phyloP scores from a whole-genome alignment of 2,797 vertebrate species.

The Chaetophractus vellerosus region DNA sequence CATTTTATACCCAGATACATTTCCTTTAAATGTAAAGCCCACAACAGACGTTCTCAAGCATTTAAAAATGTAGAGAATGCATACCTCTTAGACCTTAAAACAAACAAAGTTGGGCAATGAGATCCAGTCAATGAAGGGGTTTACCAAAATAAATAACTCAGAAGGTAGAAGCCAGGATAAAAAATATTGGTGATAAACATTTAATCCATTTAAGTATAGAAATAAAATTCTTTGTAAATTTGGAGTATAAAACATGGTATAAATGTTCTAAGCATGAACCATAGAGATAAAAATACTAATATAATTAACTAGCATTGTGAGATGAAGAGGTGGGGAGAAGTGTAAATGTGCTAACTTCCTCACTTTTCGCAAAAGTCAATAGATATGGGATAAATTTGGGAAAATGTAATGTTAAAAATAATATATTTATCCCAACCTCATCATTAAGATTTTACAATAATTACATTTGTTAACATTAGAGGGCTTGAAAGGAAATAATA shows the following conservation, averaged over 20 bases:
- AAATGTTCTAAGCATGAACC: neutral
- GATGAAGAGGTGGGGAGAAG: neutral
- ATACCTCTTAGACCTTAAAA: neutral
- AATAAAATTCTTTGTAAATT: neutral
- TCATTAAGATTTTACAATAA: slow-evolving; percentile 51
- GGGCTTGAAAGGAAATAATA: neutral
- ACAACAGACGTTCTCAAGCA: neutral
- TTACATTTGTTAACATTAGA: slow-evolving; percentile 34
- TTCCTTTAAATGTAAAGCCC: neutral
- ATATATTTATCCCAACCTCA: neutral
- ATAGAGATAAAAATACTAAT: neutral
- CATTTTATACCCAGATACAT: neutral
- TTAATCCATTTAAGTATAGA: slow-evolving; percentile 13
- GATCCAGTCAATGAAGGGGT: neutral
- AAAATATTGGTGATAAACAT: neutral
- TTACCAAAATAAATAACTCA: slow-evolving; percentile 26
- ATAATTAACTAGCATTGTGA: neutral
- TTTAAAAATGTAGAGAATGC: neutral
- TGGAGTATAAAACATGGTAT: neutral
- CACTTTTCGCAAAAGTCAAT: neutral
- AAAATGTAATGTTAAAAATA: slow-evolving; percentile 41
- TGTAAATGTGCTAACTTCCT: neutral
- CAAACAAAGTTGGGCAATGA: neutral
- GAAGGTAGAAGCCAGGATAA: neutral
- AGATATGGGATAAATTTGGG: neutral